Percentiles rank a stretch among this genome's conserved stretches.
phyloP scores from a whole-genome alignment of 2,888 invertebrate species.

The Allolobophora icterica region DNA sequence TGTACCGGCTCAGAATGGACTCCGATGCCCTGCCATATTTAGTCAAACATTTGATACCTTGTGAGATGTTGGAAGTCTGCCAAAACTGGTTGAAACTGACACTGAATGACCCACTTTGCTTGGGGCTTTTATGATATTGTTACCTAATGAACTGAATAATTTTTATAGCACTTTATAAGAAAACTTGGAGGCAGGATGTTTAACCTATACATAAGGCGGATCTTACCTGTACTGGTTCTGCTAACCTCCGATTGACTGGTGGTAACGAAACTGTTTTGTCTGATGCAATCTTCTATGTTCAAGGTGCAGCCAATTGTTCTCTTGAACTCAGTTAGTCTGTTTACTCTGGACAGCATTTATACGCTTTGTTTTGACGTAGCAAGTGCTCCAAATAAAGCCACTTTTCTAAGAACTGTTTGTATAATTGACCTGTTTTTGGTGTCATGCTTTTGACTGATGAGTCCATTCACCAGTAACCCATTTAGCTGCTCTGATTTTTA shows the following conservation, averaged over 20 bases:
- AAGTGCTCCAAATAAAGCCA: neutral
- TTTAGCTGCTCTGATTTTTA: neutral
- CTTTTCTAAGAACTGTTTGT: neutral
- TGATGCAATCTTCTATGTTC: neutral
- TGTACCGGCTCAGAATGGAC: no score
- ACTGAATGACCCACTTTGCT: neutral
- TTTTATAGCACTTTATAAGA: neutral
- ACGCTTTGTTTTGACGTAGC: neutral
- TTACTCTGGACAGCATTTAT: neutral
- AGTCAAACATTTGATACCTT: no score
- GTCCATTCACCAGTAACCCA: neutral
- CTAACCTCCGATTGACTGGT: no score
- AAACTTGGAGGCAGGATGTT: neutral
- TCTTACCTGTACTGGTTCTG: neutral
- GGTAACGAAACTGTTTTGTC: neutral
- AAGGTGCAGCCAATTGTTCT: neutral
- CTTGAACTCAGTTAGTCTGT: neutral
- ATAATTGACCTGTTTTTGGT: neutral
- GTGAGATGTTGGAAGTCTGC: no score
- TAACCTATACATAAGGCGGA: neutral
- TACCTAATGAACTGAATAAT: neutral
- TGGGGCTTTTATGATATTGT: neutral
- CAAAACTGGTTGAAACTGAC: no score
- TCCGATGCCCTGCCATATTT: no score
- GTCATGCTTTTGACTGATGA: no score